phyloP scores from a whole-genome alignment of 2,888 invertebrate species.

The Homarus gammarus region DNA sequence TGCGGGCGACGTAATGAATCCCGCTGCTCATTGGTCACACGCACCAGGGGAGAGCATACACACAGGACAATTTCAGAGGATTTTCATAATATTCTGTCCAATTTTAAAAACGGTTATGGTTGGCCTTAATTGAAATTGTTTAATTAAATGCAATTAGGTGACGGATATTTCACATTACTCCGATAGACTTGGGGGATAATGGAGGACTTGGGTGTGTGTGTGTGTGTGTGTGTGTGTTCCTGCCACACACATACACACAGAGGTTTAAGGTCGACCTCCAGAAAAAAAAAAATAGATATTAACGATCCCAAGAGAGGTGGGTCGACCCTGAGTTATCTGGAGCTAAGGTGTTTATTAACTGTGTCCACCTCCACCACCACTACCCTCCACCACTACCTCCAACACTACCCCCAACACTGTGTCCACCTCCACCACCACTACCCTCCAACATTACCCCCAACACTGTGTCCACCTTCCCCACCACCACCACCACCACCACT shows the following conservation, averaged over 20 bases:
- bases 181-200: background rate
- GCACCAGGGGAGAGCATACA: background rate
- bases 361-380: background rate
- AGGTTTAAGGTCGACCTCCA: too few species aligned
- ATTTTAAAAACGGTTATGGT: slow-evolving; percentile 14
- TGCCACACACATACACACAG: too few species aligned
- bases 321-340: too few species aligned
- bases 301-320: too few species aligned
- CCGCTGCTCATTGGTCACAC: slow-evolving; percentile 55
- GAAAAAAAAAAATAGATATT: too few species aligned
- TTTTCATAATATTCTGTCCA: slow-evolving; percentile 13
- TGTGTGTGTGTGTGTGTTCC: background rate
- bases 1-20: slow-evolving; percentile 63
- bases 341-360: too few species aligned
- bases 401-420: background rate
- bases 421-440: background rate
- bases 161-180: background rate
- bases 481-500: background rate
- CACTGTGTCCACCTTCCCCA: background rate
- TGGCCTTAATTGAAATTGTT: slow-evolving; percentile 20
- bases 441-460: background rate
- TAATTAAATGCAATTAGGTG: background rate
- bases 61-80: slow-evolving; percentile 6
- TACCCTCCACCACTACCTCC: too few species aligned
- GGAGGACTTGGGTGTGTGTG: background rate